These are phyloP conservation scores for Nasonia vitripennis DNA, from an alignment of 1,140 invertebrate genomes.

Conservation along the genomic window DNA sequence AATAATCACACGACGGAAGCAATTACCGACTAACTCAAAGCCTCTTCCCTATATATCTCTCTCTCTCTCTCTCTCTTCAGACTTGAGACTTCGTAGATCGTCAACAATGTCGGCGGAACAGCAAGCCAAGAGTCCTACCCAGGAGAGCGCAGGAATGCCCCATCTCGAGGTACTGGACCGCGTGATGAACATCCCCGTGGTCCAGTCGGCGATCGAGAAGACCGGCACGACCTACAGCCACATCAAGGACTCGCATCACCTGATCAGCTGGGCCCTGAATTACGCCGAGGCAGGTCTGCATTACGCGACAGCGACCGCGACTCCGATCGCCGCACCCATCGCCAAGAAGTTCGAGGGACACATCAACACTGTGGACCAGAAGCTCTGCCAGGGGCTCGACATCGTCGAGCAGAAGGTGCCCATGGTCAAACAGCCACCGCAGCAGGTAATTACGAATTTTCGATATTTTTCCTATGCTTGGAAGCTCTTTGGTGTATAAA, in stretches of 20 bases:
- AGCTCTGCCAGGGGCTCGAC: conserved; percentile 74
- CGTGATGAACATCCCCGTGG: conserved; percentile 78
- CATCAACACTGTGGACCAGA: conserved; percentile 73
- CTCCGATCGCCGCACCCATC: conserved; percentile 67
- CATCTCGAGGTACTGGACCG: conserved; percentile 78
- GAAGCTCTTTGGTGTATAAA: not conserved
- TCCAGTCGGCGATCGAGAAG: conserved; percentile 78
- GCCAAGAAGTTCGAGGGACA: conserved; percentile 73
- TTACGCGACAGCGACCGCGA: conserved; percentile 70
- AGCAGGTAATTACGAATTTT: conserved; percentile 63
- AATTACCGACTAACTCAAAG: not conserved
- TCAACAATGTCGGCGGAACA: conserved; percentile 61
- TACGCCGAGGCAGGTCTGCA: conserved; percentile 72
- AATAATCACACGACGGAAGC: no score
- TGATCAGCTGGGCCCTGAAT: conserved; percentile 73
- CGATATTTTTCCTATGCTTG: no score
- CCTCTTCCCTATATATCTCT: conserved; percentile 14
- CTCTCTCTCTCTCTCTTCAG: no score
- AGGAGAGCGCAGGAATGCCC: conserved; percentile 57
- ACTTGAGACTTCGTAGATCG: not conserved
- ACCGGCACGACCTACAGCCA: conserved; percentile 78
- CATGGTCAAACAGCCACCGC: conserved; percentile 73
- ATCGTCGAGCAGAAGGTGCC: conserved; percentile 75
- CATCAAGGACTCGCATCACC: conserved; percentile 76
- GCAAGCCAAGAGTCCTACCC: conserved; percentile 27